Percentiles rank a stretch among this genome's conserved stretches.
Conservation (phyloP, 2,797 vertebrate genomes). For the Catostomus latipinnis region DNA sequence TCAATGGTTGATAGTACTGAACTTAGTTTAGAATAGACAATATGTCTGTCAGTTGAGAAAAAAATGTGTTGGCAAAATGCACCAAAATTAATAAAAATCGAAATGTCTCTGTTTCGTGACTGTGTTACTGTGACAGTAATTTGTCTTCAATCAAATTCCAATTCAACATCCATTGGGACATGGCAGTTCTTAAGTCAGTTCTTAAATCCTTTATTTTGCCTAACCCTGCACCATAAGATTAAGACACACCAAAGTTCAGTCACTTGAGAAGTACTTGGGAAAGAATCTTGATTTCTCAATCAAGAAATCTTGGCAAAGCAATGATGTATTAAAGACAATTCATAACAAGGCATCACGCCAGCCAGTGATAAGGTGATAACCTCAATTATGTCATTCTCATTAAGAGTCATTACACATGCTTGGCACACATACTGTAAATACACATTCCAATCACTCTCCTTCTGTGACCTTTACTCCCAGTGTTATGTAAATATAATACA, state of each 20-base stretch:
- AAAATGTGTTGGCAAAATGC: no score
- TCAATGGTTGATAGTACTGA: no score
- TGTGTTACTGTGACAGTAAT: no score
- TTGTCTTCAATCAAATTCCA: no score
- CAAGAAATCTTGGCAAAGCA: not conserved
- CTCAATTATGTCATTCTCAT: not conserved
- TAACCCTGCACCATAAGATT: no score
- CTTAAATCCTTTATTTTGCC: no score
- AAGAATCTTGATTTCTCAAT: slow-evolving; percentile 6
- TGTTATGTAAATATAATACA: slow-evolving; percentile 18
- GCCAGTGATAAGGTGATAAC: slow-evolving; percentile 16
- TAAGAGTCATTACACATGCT: not conserved
- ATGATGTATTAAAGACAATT: not conserved
- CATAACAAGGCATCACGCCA: not conserved
- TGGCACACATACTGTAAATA: not conserved
- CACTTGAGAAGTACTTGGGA: not conserved
- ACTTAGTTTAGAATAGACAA: no score
- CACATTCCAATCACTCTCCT: not conserved
- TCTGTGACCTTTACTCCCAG: slow-evolving; percentile 2
- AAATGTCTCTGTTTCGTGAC: no score
- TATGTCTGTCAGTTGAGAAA: no score
- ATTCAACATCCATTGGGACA: no score
- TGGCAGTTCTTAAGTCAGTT: no score
- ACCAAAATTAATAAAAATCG: no score
- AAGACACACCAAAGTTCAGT: not conserved